A percentile compares a stretch with the other conserved stretches of the same genome.
phyloP scores from a whole-genome alignment of 2,888 invertebrate species.

The Endomychus coccineus region DNA sequence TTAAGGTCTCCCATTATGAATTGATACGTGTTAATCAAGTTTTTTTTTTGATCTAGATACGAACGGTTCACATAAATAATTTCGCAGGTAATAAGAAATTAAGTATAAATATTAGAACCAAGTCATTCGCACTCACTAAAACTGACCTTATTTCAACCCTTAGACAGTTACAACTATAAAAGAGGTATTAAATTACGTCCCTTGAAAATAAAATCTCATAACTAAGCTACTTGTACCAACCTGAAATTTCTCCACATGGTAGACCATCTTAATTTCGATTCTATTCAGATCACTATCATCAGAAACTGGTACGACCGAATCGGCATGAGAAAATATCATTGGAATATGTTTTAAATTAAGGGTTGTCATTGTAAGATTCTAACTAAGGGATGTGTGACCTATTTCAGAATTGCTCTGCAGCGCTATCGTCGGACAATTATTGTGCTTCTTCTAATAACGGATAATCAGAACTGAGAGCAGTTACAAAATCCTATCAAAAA shows the following conservation, averaged over 20 bases:
- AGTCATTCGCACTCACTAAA: slow-evolving; percentile 33
- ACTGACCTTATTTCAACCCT: slow-evolving; percentile 40
- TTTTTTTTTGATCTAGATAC: too few species aligned
- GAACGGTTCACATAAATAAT: too few species aligned
- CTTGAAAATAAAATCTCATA: slow-evolving; percentile 38
- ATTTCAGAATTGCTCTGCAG: too few species aligned
- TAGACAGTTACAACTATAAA: slow-evolving; percentile 43
- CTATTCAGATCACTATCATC: slow-evolving; percentile 16
- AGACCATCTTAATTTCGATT: slow-evolving; percentile 8
- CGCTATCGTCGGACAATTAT: too few species aligned
- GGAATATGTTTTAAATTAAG: slow-evolving; percentile 43
- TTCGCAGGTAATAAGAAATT: slow-evolving; percentile 20
- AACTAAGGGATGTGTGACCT: slow-evolving; percentile 34
- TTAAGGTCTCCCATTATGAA: too few species aligned
- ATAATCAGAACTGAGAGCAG: too few species aligned
- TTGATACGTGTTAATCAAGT: too few species aligned
- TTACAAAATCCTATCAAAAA: too few species aligned
- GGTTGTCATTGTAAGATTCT: slow-evolving; percentile 40
- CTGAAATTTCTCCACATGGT: slow-evolving; percentile 11
- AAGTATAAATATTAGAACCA: slow-evolving; percentile 14
- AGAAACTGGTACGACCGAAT: slow-evolving; percentile 21
- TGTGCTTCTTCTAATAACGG: too few species aligned
- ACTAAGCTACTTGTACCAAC: slow-evolving; percentile 30
- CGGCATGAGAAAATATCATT: slow-evolving; percentile 43
- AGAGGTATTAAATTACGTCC: slow-evolving; percentile 44